phyloP scores from a whole-genome alignment of 2,113 vertebrate species.

The Chlamydotis undulata region DNA sequence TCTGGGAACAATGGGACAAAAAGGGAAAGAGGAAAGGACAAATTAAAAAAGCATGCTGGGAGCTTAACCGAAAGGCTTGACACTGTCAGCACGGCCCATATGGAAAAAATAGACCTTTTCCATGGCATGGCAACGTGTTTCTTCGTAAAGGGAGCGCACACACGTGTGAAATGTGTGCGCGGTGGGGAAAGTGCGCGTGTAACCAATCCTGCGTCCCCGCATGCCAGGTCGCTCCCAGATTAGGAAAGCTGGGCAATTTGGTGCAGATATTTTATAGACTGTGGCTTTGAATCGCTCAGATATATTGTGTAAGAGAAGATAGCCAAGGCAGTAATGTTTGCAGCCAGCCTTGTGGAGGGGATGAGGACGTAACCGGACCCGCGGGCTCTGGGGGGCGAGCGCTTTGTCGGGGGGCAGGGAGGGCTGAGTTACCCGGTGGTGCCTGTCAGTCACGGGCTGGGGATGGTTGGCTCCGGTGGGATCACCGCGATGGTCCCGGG shows the following conservation, averaged over 20 bases:
- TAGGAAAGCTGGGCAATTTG: background rate
- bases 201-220: background rate
- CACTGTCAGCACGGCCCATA: constrained; percentile 1
- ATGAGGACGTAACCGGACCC: background rate
- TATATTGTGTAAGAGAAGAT: background rate
- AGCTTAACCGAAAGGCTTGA: background rate
- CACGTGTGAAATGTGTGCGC: background rate
- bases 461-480: background rate
- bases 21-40: constrained; percentile 26
- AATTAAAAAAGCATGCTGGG: constrained; percentile 32
- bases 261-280: background rate
- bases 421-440: accelerated
- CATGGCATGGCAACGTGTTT: background rate
- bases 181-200: background rate
- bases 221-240: background rate
- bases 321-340: constrained; percentile 3
- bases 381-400: background rate
- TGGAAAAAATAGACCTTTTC: constrained; percentile 42
- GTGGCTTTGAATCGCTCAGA: background rate
- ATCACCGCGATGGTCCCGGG: accelerated
- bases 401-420: background rate
- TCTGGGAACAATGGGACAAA: background rate
- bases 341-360: background rate
- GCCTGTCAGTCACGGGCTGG: background rate
- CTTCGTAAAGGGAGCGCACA: background rate